These are phyloP conservation scores for Drosophila paramelanica DNA, from an alignment of 2,888 invertebrate genomes.

Conservation along the genomic window DNA sequence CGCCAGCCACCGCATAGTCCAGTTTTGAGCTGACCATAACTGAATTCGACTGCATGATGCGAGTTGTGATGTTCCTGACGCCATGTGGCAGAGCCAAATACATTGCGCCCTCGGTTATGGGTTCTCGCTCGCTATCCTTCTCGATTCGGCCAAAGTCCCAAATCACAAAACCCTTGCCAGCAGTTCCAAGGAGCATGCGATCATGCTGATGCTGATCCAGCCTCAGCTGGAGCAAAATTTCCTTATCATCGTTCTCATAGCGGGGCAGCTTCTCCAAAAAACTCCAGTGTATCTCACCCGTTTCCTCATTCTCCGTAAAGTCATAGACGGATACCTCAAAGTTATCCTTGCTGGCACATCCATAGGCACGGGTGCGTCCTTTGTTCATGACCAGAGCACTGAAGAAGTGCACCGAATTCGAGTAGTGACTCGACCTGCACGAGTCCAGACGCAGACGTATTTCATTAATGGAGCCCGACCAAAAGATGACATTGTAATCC, in stretches of 20 bases:
- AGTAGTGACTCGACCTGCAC: conserved; percentile 82
- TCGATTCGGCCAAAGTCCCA: conserved; percentile 89
- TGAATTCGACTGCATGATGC: conserved; percentile 95
- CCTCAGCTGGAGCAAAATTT: conserved; percentile 92
- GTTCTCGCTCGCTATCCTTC: conserved; percentile 85
- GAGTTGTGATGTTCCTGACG: conserved; percentile 96
- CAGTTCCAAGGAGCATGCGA: conserved; percentile 92
- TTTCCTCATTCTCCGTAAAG: conserved; percentile 66
- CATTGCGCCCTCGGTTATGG: conserved; percentile 86
- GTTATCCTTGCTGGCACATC: conserved; percentile 89
- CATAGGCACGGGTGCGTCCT: conserved; percentile 88
- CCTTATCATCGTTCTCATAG: conserved; percentile 89
- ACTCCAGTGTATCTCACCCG: conserved; percentile 86
- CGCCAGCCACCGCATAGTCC: conserved; percentile 97
- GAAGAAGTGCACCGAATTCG: conserved; percentile 76
- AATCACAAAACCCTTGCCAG: conserved; percentile 93
- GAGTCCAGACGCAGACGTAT: conserved; percentile 89
- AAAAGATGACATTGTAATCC: conserved; percentile 90
- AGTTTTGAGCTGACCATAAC: conserved; percentile 96
- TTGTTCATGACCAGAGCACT: conserved; percentile 89
- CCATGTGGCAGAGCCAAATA: conserved; percentile 92
- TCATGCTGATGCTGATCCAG: conserved; percentile 90
- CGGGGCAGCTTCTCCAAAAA: conserved; percentile 88
- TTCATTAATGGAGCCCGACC: conserved; percentile 93
- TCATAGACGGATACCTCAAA: conserved; percentile 86